phyloP scores from a whole-genome alignment of 1,140 invertebrate species.

The Acromyrmex charruanus region DNA sequence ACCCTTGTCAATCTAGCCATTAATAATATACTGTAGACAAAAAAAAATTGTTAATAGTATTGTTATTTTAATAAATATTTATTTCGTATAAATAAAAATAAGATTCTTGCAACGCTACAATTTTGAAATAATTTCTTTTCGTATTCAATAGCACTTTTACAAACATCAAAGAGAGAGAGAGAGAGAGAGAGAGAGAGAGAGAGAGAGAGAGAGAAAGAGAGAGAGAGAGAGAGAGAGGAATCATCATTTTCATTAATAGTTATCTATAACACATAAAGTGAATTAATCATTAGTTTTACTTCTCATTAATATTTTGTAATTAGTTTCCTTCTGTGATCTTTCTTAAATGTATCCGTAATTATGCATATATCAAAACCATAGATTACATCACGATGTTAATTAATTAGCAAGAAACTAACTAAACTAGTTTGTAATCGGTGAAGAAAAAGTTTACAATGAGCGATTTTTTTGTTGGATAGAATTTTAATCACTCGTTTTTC shows the following conservation, averaged over 20 bases:
- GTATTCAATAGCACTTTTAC: background rate
- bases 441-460: background rate
- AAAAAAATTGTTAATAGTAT: background rate
- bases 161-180: background rate
- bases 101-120: background rate
- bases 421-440: background rate
- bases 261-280: background rate
- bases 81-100: background rate
- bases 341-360: background rate
- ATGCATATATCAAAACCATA: background rate
- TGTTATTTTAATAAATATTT: constrained; percentile 19
- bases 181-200: no score
- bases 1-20: no score
- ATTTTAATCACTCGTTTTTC: constrained; percentile 38
- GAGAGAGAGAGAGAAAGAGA: no score
- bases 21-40: no score
- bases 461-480: constrained; percentile 11
- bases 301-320: background rate
- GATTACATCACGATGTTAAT: constrained; percentile 13
- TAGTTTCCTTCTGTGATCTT: background rate
- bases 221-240: no score
- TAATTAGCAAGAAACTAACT: constrained; percentile 13
- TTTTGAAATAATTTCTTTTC: background rate
- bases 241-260: background rate
- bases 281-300: background rate